Base-by-base conservation (phyloP, 1,140 invertebrate species). In the Lordiphosa clarofinis region DNA sequence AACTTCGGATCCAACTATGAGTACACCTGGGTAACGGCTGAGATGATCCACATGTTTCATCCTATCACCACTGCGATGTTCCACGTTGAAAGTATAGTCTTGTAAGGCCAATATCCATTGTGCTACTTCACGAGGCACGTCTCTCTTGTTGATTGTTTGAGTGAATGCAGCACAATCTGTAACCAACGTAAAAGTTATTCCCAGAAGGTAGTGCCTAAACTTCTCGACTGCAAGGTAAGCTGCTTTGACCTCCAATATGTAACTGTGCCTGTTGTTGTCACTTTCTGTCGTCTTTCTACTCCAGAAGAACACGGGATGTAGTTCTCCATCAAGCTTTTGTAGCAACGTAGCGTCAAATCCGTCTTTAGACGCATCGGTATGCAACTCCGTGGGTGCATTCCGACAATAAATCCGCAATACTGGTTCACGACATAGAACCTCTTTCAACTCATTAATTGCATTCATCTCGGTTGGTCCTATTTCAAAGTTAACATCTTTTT, bases 191-290 rank as follows among this genome's bases (percentile, higher is more conserved):
- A 48, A 36, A 13, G 10, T 35, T 33, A n/a, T 13, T 15, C 46
- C 46, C 9, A 48, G 31, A 9, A 21, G 1, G 24, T 36, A 48
- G 12, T n/a, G 13, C 35, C 9, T 48, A 1, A 36, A 19, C 5
- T 36, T 48, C 2, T 46, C 11, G 5, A 33, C 31, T 7, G 24
- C 28, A 21, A 46, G 31, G 11, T 33, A 31, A 9, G 24, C 24
- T n/a, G n/a, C n/a, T n/a, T n/a, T 47, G 28, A 47, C 44, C 6
- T 47, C 28, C 4, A 47, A n/a, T 4, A 33, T 12, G 5, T 47
- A 35, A 10, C 43, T 46, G 2, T 47, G 28, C 4, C 42, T 7
- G 2, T 33, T 47, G 3, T n/a, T 13, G 2, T 44, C 42, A 24
- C 19, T 24, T 15, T 28, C 21, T 8, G 21, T 21, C 6, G 43